Percentiles rank a stretch among this genome's conserved stretches.
These are phyloP conservation scores for Drosophila pallidifrons DNA, from an alignment of 1,140 invertebrate species.

Conservation along the genomic window DNA sequence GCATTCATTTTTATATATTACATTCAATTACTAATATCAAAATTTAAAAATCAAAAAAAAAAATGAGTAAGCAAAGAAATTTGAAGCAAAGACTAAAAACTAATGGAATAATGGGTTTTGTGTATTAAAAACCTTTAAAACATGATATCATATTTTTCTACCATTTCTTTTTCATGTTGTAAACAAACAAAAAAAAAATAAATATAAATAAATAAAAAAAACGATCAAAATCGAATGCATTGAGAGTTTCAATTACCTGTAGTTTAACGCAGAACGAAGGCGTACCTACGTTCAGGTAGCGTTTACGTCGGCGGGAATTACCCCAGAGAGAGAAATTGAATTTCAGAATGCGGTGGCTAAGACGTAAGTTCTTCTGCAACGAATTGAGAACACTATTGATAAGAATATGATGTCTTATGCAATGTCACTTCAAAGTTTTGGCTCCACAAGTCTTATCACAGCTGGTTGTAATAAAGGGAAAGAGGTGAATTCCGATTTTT, in stretches of 20 bases:
- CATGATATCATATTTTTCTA: constrained; percentile 79
- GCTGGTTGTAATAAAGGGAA: constrained; percentile 10
- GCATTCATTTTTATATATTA: constrained; percentile 36
- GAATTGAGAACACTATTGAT: constrained; percentile 31
- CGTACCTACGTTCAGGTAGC: constrained; percentile 48
- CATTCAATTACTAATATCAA: constrained; percentile 38
- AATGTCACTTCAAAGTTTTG: neutral
- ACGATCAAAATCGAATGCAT: constrained; percentile 26
- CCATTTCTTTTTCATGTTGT: constrained; percentile 82
- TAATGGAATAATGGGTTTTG: constrained; percentile 68
- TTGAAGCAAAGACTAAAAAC: constrained; percentile 71
- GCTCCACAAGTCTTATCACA: constrained; percentile 28
- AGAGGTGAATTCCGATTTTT: neutral
- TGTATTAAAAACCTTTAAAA: constrained; percentile 46
- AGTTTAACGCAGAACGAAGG: neutral
- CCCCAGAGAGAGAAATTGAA: neutral
- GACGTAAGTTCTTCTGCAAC: neutral
- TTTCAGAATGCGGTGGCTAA: constrained; percentile 13
- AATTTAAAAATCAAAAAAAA: constrained; percentile 26
- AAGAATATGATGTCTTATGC: constrained; percentile 15
- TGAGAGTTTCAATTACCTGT: constrained; percentile 23
- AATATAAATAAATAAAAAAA: constrained; percentile 44
- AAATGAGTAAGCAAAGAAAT: constrained; percentile 38
- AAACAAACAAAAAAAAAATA: constrained; percentile 55
- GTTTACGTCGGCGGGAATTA: constrained; percentile 21